phyloP scores from a whole-genome alignment of 2,797 vertebrate genomes.

The Poeciliopsis turneri region DNA sequence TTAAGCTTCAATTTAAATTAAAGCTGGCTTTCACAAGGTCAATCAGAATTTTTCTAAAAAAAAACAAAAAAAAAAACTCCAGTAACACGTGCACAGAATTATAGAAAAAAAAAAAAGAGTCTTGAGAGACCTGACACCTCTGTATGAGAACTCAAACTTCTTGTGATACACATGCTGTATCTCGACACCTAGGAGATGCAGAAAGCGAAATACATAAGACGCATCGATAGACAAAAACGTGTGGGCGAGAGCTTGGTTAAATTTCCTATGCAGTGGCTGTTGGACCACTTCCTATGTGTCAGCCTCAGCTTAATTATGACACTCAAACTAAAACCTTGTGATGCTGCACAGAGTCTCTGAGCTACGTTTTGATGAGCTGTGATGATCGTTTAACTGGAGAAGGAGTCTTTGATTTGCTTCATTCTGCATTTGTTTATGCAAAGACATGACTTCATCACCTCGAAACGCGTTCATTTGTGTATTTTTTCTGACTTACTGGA shows the following conservation, averaged over 20 bases:
- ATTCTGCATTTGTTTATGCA: neutral
- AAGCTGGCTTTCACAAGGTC: neutral
- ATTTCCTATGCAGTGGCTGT: conserved; percentile 25
- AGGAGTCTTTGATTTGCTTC: neutral
- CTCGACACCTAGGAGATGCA: conserved; percentile 7
- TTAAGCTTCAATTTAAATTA: neutral
- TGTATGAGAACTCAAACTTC: neutral
- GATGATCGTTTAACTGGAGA: neutral
- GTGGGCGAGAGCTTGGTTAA: conserved; percentile 18
- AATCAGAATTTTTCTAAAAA: neutral
- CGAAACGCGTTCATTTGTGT: conserved; percentile 22
- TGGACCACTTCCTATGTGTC: conserved; percentile 45
- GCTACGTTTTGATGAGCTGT: neutral
- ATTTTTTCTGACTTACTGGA: conserved; percentile 40
- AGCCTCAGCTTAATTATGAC: neutral
- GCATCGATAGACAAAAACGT: conserved; percentile 9
- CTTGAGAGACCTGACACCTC: neutral
- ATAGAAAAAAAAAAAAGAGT: neutral
- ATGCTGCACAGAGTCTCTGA: neutral
- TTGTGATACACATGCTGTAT: neutral
- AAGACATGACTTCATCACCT: conserved; percentile 1
- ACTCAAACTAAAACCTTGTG: neutral
- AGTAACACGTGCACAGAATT: neutral
- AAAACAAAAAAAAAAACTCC: neutral
- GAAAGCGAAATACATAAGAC: neutral